A percentile compares a stretch with the other conserved stretches of the same genome.
phyloP scores from a whole-genome alignment of 2,797 vertebrate species.

The Staurois parvus region DNA sequence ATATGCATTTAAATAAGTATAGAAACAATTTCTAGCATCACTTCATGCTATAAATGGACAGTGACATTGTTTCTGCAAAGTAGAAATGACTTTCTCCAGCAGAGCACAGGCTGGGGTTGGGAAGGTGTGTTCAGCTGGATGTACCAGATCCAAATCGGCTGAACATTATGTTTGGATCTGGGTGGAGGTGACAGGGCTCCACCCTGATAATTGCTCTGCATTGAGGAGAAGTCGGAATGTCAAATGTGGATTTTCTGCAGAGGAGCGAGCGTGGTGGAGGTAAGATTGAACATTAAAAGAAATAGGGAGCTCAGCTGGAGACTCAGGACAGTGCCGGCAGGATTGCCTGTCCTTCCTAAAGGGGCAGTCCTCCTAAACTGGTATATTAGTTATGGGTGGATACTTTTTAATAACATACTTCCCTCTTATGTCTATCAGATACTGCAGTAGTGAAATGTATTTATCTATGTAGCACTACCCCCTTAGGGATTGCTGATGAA shows the following conservation, averaged over 20 bases:
- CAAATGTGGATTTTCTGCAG: not conserved
- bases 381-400: not conserved
- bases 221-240: not conserved
- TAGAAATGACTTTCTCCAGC: not conserved
- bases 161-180: slow-evolving; percentile 11
- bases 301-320: too few species aligned
- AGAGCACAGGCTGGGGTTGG: not conserved
- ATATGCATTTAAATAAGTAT: too few species aligned
- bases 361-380: too few species aligned
- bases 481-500: too few species aligned
- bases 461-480: too few species aligned
- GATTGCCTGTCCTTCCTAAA: not conserved
- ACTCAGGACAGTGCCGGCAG: too few species aligned
- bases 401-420: not conserved
- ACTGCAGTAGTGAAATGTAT: too few species aligned
- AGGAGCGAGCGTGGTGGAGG: not conserved
- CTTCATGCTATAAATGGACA: too few species aligned
- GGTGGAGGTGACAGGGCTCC: slow-evolving; percentile 40
- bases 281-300: not conserved
- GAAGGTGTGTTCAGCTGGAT: not conserved
- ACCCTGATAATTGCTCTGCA: slow-evolving; percentile 44
- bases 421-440: not conserved
- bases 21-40: too few species aligned
- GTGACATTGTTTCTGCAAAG: too few species aligned
- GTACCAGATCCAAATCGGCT: not conserved